Percentiles rank a stretch among this genome's conserved stretches.
Evolutionary conservation across 2,888 invertebrate species (phyloP).

Genomic region (Melikaiella ostensackeni): DNA sequence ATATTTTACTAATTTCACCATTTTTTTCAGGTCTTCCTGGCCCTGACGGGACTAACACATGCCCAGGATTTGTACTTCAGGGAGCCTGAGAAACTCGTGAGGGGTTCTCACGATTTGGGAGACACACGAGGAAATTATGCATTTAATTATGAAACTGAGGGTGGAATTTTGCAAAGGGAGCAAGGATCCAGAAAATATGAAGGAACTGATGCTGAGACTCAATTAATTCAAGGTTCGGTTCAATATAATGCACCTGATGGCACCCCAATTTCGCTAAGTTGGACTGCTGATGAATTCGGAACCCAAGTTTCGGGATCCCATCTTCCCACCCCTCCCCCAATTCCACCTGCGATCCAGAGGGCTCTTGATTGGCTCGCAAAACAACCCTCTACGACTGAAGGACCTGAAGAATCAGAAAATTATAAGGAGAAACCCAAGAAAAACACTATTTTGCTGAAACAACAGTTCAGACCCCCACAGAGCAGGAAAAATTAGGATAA

Average conservation of each 20-base stretch:
- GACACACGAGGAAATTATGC: slow-evolving; percentile 72
- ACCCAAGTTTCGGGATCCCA: slow-evolving; percentile 72
- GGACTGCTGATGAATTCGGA: slow-evolving; percentile 75
- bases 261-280: slow-evolving; percentile 73
- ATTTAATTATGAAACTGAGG: slow-evolving; percentile 73
- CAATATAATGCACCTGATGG: slow-evolving; percentile 76
- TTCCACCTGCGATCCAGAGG: slow-evolving; percentile 72
- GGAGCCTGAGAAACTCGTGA: slow-evolving; percentile 71
- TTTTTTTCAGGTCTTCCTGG: slow-evolving; percentile 63
- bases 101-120: slow-evolving; percentile 67
- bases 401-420: slow-evolving; percentile 63
- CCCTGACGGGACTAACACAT: slow-evolving; percentile 53
- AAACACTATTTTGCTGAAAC: background rate
- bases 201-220: slow-evolving; percentile 72
- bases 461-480: slow-evolving; percentile 18
- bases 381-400: slow-evolving; percentile 72
- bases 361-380: slow-evolving; percentile 75
- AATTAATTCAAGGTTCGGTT: slow-evolving; percentile 74
- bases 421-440: slow-evolving; percentile 35
- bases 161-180: slow-evolving; percentile 73
- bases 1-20: background rate
- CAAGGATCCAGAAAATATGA: slow-evolving; percentile 72
- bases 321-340: slow-evolving; percentile 73
- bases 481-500: background rate
- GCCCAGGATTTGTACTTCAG: slow-evolving; percentile 69